Conservation (phyloP, 2,797 vertebrate species). For the Hybognathus amarus region DNA sequence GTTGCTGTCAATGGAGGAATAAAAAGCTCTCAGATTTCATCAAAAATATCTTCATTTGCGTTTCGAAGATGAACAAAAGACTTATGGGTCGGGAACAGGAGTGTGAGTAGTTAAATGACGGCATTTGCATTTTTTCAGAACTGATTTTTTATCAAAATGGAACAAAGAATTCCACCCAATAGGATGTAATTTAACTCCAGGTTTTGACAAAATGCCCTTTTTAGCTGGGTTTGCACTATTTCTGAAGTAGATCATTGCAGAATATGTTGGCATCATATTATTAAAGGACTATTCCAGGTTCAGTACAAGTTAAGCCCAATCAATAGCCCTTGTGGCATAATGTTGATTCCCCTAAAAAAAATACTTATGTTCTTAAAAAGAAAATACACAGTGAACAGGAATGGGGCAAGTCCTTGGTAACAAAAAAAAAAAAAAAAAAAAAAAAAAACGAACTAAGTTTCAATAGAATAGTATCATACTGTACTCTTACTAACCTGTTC, state of each 20-base stretch:
- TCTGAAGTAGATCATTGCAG: background rate
- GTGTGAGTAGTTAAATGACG: too few species aligned
- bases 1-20: too few species aligned
- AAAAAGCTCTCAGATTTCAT: too few species aligned
- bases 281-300: background rate
- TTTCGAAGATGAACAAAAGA: too few species aligned
- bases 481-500: background rate
- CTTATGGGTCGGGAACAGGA: too few species aligned
- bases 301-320: background rate
- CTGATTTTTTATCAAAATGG: background rate
- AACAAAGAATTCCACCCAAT: slow-evolving; percentile 14
- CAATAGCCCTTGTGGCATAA: background rate
- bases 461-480: background rate
- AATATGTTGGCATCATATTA: background rate
- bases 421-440: too few species aligned
- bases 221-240: background rate
- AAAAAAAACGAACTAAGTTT: too few species aligned
- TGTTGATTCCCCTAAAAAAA: background rate
- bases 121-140: too few species aligned
- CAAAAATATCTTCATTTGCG: too few species aligned
- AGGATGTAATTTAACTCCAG: slow-evolving; percentile 16
- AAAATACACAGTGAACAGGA: background rate
- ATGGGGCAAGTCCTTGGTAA: too few species aligned
- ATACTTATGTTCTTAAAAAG: background rate
- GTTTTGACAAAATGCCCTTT: background rate